A percentile compares a stretch with the other conserved stretches of the same genome.
Conservation (phyloP, 2,888 invertebrate genomes). For the Nomada fucata region DNA sequence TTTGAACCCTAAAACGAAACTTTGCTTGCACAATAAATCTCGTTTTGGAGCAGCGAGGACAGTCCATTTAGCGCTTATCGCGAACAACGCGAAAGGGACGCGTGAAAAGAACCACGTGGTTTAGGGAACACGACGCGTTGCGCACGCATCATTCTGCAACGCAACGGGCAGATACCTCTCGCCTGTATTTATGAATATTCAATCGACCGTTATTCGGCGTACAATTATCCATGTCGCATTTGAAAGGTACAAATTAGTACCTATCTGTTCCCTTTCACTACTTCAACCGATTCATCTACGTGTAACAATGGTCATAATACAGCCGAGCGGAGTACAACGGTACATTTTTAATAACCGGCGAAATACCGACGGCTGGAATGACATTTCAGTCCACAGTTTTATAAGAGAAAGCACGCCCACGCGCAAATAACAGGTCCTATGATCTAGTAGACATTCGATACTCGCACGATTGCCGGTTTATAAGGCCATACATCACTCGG, state of each 20-base stretch:
- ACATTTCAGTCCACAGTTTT: constrained; percentile 65
- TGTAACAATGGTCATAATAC: constrained; percentile 21
- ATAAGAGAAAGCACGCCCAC: constrained; percentile 61
- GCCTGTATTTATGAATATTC: constrained; percentile 40
- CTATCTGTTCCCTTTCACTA: constrained; percentile 67
- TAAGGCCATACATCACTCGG: constrained; percentile 43
- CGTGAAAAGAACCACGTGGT: constrained; percentile 2
- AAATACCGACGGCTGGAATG: constrained; percentile 57
- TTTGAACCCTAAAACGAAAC: background rate
- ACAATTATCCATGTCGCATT: constrained; percentile 41
- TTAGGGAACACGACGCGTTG: background rate
- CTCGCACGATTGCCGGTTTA: constrained; percentile 29
- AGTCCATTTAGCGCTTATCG: constrained; percentile 3
- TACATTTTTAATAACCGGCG: constrained; percentile 53
- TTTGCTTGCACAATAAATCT: constrained; percentile 31
- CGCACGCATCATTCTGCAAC: background rate
- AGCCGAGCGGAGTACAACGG: constrained; percentile 50
- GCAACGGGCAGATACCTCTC: background rate
- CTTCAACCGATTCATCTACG: constrained; percentile 49
- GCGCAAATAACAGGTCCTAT: constrained; percentile 54
- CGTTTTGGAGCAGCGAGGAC: background rate
- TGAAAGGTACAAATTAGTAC: constrained; percentile 39
- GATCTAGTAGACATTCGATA: constrained; percentile 55
- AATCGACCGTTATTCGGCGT: constrained; percentile 13
- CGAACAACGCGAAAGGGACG: background rate